Conservation (phyloP, 1,140 invertebrate species). For the Tyrophagus putrescentiae region DNA sequence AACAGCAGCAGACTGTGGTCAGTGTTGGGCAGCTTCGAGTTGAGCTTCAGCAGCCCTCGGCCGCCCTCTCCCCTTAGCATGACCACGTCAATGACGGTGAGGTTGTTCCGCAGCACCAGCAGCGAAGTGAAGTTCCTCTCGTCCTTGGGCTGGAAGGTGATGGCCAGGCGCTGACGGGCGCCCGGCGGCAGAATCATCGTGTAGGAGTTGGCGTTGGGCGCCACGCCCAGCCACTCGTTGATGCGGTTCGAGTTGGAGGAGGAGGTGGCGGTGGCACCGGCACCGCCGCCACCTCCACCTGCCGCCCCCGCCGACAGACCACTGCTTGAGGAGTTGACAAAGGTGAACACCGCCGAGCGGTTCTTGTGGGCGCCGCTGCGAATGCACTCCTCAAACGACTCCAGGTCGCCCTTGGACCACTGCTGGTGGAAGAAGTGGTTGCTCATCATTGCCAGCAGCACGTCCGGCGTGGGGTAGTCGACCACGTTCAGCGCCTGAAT, state of each 20-base stretch:
- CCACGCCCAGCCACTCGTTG: slow-evolving; percentile 35
- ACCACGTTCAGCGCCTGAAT: slow-evolving; percentile 40
- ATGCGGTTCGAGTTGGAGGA: slow-evolving; percentile 35
- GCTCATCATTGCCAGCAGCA: slow-evolving; percentile 34
- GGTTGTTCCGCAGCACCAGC: slow-evolving; percentile 58
- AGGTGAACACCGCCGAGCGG: background rate
- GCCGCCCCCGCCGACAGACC: too few relatives aligned
- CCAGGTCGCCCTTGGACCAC: slow-evolving; percentile 14
- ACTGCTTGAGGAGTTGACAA: background rate
- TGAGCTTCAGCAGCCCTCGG: slow-evolving; percentile 70
- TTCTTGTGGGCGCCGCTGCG: slow-evolving; percentile 3
- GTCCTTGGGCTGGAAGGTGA: slow-evolving; percentile 41
- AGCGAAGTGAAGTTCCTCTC: slow-evolving; percentile 34
- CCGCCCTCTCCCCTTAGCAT: slow-evolving; percentile 65
- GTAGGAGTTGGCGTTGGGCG: slow-evolving; percentile 35
- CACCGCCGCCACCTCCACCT: too few relatives aligned
- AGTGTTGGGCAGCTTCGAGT: slow-evolving; percentile 61
- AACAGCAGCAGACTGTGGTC: slow-evolving; percentile 56
- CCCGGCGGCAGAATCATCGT: slow-evolving; percentile 38
- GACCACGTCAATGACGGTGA: slow-evolving; percentile 75
- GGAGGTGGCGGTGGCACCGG: too few relatives aligned
- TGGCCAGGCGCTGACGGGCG: slow-evolving; percentile 36
- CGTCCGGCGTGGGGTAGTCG: slow-evolving; percentile 39
- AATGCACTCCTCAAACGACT: background rate
- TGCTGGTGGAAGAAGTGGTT: slow-evolving; percentile 11